Percentiles rank a stretch among this genome's conserved stretches.
Conservation (phyloP, 2,113 vertebrate genomes). For the Struthidea cinerea region DNA sequence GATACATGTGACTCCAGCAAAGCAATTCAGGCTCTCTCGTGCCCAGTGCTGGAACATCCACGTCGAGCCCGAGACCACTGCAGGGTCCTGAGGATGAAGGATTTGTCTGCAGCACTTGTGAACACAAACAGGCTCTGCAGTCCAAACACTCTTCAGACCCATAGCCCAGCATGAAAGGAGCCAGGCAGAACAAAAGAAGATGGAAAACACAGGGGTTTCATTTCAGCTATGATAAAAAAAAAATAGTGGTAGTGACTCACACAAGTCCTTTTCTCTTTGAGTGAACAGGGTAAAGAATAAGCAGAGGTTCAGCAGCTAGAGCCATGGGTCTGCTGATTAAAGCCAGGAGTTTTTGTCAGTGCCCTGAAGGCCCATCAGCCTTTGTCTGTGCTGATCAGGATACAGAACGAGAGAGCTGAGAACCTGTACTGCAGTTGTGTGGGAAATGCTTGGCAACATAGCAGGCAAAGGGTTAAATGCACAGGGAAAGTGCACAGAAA, state of each 20-base stretch:
- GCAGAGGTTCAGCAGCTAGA: neutral
- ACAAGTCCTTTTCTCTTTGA: neutral
- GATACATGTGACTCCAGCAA: neutral
- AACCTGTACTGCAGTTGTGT: neutral
- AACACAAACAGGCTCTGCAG: neutral
- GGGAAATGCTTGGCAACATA: neutral
- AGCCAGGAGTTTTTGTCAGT: neutral
- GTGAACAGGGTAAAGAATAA: neutral
- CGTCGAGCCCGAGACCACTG: accelerated
- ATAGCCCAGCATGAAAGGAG: neutral
- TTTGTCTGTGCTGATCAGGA: neutral
- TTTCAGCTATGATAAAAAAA: neutral
- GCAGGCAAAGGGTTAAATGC: neutral
- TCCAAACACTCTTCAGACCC: neutral
- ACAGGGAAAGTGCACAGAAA: neutral
- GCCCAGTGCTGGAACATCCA: neutral
- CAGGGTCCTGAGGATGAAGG: neutral
- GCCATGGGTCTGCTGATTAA: neutral
- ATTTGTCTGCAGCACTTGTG: neutral
- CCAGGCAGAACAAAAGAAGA: neutral
- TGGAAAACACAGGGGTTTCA: neutral
- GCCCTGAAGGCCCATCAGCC: neutral
- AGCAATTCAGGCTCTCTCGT: neutral
- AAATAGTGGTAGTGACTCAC: neutral
- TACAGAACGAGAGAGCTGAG: neutral